Conservation (phyloP, 1,140 invertebrate species). For the Anoplolepis gracilipes region DNA sequence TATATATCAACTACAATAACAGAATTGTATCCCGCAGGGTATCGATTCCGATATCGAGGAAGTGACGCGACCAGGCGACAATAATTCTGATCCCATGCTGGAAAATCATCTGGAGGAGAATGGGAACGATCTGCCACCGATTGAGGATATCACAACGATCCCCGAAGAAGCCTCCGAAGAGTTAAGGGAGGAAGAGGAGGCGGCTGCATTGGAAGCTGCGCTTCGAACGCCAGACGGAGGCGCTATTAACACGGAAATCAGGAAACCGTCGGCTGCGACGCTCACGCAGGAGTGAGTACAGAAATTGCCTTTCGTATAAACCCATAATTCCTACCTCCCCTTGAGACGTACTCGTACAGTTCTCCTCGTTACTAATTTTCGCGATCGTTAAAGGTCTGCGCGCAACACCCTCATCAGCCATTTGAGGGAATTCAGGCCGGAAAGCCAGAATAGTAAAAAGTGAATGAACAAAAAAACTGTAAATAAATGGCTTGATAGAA, state of each 20-base stretch:
- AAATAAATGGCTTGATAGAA: background rate
- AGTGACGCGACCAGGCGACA: conserved; percentile 87
- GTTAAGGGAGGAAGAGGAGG: conserved; percentile 82
- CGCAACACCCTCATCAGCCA: background rate
- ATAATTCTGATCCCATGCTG: conserved; percentile 80
- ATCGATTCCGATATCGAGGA: conserved; percentile 96
- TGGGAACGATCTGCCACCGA: conserved; percentile 78
- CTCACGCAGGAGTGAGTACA: conserved; percentile 76
- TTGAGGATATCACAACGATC: conserved; percentile 84
- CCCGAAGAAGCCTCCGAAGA: conserved; percentile 84
- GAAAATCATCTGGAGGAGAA: conserved; percentile 81
- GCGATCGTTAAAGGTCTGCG: conserved; percentile 52
- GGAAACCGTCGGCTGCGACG: conserved; percentile 74
- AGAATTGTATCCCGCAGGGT: conserved; percentile 85
- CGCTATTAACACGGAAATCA: conserved; percentile 78
- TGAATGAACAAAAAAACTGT: background rate
- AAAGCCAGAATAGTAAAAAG: background rate
- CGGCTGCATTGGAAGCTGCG: conserved; percentile 75
- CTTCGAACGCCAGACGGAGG: conserved; percentile 74
- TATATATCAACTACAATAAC: background rate
- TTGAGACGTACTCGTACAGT: background rate
- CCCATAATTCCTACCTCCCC: background rate
- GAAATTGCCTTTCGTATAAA: conserved; percentile 26
- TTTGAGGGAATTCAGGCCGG: background rate
- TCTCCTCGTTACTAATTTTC: conserved; percentile 32